These are phyloP conservation scores for Lathamus discolor DNA, from an alignment of 2,113 vertebrate genomes.

Conservation along the genomic window DNA sequence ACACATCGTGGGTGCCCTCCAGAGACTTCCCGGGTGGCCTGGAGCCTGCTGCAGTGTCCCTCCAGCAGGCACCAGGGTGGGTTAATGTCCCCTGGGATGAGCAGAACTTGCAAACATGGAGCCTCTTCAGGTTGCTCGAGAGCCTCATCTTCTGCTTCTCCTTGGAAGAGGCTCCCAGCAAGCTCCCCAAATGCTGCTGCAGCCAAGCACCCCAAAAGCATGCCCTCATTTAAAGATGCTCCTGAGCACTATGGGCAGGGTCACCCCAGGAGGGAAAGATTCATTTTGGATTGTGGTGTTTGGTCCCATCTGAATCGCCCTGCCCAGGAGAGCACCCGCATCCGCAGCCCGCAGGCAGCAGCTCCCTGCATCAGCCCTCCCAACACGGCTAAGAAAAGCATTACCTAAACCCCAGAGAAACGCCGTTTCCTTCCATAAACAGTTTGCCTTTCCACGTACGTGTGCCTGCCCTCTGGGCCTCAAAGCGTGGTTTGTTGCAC, in stretches of 20 bases:
- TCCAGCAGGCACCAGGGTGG: fast-evolving
- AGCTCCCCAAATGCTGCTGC: background rate
- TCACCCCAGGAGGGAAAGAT: background rate
- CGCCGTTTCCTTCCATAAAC: background rate
- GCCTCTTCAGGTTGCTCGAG: background rate
- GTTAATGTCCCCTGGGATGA: background rate
- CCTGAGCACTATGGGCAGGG: fast-evolving
- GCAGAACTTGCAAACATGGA: background rate
- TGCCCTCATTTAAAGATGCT: background rate
- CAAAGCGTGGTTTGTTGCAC: fast-evolving
- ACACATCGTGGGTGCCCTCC: background rate
- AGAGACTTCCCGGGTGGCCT: background rate
- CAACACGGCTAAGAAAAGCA: fast-evolving
- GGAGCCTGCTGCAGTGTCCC: background rate
- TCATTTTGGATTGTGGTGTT: fast-evolving
- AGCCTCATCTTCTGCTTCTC: background rate
- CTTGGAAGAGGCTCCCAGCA: background rate
- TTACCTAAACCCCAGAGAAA: background rate
- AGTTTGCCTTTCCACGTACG: background rate
- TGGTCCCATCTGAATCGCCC: background rate
- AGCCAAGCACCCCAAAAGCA: background rate
- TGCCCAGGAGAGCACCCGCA: background rate
- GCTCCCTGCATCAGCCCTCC: background rate
- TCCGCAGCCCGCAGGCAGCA: fast-evolving
- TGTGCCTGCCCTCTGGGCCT: background rate